Base-by-base conservation (phyloP, 1,140 invertebrate species). In the Cydia pomonella region DNA sequence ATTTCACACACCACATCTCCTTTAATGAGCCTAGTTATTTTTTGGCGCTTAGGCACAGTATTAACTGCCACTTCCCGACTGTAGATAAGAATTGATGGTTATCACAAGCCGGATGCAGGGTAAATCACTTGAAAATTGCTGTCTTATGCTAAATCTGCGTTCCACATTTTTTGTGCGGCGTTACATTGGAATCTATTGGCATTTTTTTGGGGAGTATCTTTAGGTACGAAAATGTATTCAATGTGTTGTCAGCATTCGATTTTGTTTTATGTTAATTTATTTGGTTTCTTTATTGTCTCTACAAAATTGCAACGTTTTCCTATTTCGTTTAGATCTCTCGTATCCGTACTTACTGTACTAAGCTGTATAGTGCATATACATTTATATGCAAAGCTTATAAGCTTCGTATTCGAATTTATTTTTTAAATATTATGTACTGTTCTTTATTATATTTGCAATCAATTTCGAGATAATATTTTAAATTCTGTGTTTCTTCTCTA, bases 61-160 rank as follows among this genome's bases (percentile, higher is more conserved):
- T 66, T 33, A 69, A 69, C 64, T 33, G 29, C 64, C 29, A 69
- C 64, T 69, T 41, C 33, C 64, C 18, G 16, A 18, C 64, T 69
- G 29, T 69, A 33, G 29, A 69, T 41, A 38, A 38, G 64, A n/a
- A 38, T 38, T 69, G 64, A 69, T 69, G 64, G 64, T 69, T 38
- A 69, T 69, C 64, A 69, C 29, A 4, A 33, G 9, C 64, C 38
- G 64, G 64, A 38, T 69, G 5, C 16, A 69, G n/a, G 5, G 64
- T 69, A 69, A 69, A 69, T 69, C 64, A 69, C 64, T 38, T n/a
- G 64, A 16, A 69, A 69, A 69, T 69, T 27, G 64, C 64, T 38
- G 29, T 33, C 29, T 41, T 69, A 69, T 69, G 64, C 29, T 33
- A 69, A 69, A 41, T n/a, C 7, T 18, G 29, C 64, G 64, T 38